These are phyloP conservation scores for Petrocephalus schoutedeni DNA, from an alignment of 2,797 vertebrate species.

Conservation along the genomic window DNA sequence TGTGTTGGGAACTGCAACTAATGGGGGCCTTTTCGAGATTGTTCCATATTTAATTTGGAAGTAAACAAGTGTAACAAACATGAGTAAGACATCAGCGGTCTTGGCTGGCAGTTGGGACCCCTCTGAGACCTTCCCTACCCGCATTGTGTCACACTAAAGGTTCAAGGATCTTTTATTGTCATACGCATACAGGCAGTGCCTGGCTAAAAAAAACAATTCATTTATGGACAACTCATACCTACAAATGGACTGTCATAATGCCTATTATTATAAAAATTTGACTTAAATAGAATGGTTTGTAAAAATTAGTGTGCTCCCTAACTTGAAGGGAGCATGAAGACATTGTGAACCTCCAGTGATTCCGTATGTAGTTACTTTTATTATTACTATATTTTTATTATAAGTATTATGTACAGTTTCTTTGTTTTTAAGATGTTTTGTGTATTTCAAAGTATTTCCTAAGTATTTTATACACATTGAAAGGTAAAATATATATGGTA, in stretches of 20 bases:
- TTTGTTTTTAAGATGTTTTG: background rate
- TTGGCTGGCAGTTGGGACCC: background rate
- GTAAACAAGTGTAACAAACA: background rate
- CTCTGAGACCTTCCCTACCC: background rate
- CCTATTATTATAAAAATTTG: background rate
- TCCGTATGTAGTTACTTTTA: background rate
- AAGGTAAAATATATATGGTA: background rate
- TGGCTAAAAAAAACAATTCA: background rate
- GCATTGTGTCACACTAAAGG: background rate
- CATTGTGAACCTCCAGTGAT: background rate
- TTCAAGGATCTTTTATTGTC: background rate
- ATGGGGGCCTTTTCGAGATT: constrained; percentile 1
- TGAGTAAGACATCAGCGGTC: background rate
- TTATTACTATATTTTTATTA: background rate
- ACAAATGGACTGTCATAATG: background rate
- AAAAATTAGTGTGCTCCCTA: background rate
- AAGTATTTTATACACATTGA: background rate
- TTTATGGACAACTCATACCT: background rate
- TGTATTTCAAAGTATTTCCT: background rate
- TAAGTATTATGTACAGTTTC: background rate
- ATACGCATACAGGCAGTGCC: background rate
- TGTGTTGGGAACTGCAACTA: constrained; percentile 8
- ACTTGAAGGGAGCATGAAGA: background rate
- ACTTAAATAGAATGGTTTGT: background rate
- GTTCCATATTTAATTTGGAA: constrained; percentile 8